Evolutionary conservation across 2,888 invertebrate genomes (phyloP).

Genomic region (Pterobdella sp.): DNA sequence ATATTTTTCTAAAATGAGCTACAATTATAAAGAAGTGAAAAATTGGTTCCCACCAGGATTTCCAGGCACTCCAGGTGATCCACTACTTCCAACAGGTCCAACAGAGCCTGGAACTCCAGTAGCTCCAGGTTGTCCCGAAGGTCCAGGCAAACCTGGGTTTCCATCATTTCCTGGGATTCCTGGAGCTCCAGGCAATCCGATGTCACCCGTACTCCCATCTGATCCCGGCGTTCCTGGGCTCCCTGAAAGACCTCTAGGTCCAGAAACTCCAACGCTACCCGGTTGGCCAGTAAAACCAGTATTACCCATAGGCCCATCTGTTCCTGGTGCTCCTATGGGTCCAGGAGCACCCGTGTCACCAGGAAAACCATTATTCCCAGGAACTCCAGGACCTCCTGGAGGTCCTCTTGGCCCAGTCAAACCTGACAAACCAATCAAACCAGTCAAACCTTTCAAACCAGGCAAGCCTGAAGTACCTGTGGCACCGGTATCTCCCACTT

Average conservation of each 20-base stretch:
- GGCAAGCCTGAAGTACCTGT: not conserved
- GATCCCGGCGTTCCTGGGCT: not conserved
- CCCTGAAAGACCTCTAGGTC: not conserved
- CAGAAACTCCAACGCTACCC: not conserved
- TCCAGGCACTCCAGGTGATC: slow-evolving; percentile 21
- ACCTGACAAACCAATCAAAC: not conserved
- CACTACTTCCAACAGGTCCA: not conserved
- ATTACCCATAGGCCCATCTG: not conserved
- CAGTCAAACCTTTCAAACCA: not conserved
- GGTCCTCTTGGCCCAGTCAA: not conserved
- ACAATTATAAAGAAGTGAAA: no score
- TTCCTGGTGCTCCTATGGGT: no score
- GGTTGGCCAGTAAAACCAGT: not conserved
- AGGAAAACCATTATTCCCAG: not conserved
- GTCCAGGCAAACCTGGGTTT: not conserved
- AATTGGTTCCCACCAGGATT: no score
- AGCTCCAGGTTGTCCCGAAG: not conserved
- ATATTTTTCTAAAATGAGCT: no score
- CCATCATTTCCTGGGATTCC: not conserved
- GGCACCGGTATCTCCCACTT: not conserved
- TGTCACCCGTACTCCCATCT: not conserved
- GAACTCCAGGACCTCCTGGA: not conserved
- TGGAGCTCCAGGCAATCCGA: slow-evolving; percentile 17
- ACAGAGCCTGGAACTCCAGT: not conserved
- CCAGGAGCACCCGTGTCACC: slow-evolving; percentile 5